phyloP scores from a whole-genome alignment of 2,113 vertebrate species.

The Clarias gariepinus region DNA sequence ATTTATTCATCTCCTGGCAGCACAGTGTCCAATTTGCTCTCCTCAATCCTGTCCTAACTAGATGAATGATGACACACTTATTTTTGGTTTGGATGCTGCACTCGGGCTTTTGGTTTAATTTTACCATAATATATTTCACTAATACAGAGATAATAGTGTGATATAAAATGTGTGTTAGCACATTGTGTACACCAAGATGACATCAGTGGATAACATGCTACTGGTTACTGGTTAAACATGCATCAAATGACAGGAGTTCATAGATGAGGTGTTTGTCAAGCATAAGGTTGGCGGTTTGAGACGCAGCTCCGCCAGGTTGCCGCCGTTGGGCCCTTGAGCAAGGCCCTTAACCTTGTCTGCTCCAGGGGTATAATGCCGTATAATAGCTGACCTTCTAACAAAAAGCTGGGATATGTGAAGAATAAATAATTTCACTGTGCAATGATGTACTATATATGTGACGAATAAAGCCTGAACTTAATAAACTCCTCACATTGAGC shows the following conservation, averaged over 20 bases:
- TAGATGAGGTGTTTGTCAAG: not conserved
- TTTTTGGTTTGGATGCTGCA: conserved; percentile 10
- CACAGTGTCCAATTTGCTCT: not conserved
- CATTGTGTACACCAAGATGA: not conserved
- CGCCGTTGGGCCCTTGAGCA: too few relatives aligned
- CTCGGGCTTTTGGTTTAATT: not conserved
- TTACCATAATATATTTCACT: not conserved
- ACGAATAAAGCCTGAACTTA: too few relatives aligned
- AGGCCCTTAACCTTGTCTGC: too few relatives aligned
- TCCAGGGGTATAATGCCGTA: too few relatives aligned
- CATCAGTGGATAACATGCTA: not conserved
- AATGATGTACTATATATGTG: too few relatives aligned
- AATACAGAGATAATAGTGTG: not conserved
- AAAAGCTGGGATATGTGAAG: too few relatives aligned
- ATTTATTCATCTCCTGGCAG: conserved; percentile 16
- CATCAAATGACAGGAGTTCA: not conserved
- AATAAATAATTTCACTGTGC: too few relatives aligned
- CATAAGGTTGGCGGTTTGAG: too few relatives aligned
- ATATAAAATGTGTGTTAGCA: not conserved
- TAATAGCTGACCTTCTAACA: too few relatives aligned
- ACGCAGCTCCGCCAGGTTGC: too few relatives aligned
- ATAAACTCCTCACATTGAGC: not conserved
- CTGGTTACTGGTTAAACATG: not conserved
- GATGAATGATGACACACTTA: conserved; percentile 17
- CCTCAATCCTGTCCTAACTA: not conserved